Conservation (phyloP, 2,888 invertebrate species). For the Drosophila greeni region DNA sequence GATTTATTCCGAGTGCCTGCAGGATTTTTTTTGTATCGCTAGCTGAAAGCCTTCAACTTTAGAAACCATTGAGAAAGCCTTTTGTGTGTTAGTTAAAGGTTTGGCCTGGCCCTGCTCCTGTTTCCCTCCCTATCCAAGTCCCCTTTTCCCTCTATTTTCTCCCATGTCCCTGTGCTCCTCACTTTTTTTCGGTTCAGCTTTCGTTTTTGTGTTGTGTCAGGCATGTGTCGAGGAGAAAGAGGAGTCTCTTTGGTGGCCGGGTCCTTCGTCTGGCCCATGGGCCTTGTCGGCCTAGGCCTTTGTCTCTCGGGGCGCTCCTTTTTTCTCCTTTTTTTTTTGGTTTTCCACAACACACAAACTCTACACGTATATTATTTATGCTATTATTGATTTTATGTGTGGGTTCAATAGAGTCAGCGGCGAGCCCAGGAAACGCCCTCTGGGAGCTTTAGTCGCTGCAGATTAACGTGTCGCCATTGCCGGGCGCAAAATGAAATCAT, state of each 20-base stretch:
- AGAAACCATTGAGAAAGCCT: conserved; percentile 58
- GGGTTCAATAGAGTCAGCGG: conserved; percentile 46
- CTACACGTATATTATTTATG: conserved; percentile 69
- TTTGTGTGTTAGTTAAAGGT: conserved; percentile 55
- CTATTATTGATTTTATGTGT: conserved; percentile 67
- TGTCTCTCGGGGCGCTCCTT: conserved; percentile 51
- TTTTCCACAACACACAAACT: conserved; percentile 26
- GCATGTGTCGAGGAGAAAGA: conserved; percentile 51
- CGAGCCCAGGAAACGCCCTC: conserved; percentile 14
- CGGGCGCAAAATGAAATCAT: conserved; percentile 66
- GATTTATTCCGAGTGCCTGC: conserved; percentile 17
- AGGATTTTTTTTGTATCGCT: conserved; percentile 35
- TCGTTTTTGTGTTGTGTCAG: conserved; percentile 64
- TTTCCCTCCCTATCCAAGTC: conserved; percentile 17
- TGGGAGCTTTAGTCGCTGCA: conserved; percentile 22
- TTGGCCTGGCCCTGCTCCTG: conserved; percentile 26
- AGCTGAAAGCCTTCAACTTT: conserved; percentile 51
- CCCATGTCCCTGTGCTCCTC: background rate
- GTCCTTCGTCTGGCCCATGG: conserved; percentile 58
- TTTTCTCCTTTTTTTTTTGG: conserved; percentile 20
- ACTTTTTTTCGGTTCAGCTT: conserved; percentile 46
- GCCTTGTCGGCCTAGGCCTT: conserved; percentile 61
- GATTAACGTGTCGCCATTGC: conserved; percentile 48
- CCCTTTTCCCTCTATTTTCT: conserved; percentile 6
- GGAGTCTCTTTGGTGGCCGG: conserved; percentile 50